Base-by-base conservation (phyloP, 2,888 invertebrate species). In the Lasioglossum pauxillum region DNA sequence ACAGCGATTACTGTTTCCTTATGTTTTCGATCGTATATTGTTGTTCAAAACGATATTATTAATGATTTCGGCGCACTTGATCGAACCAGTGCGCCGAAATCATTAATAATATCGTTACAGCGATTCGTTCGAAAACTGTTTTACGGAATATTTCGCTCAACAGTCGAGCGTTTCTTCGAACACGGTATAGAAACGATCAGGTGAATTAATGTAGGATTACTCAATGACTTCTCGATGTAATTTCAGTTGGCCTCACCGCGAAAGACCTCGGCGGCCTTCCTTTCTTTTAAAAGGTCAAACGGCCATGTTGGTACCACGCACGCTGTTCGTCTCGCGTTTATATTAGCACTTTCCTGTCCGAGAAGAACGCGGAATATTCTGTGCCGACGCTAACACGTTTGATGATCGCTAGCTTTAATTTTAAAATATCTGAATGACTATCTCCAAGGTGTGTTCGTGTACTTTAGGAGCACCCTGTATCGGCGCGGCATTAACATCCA, bases 211-310 rank as follows among this genome's bases (percentile, higher is more conserved):
- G 23, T 31, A 31, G 23, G 53, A 64, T 80, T 77, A 75, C 64
- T 80, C 72, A 69, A 75, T 77, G 82, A 19, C 80, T 67, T 69
- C 78, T 75, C 69, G 83, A 85, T 84, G 89, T 82, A 83, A 84
- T 78, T 75, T 74, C 49, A 75, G 81, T 64, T 77, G 75, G 46
- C 64, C 79, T 84, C 78, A 41, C 73, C 41, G 75, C 53, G 83
- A 90, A 82, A 84, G 83, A 77, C 78, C 27, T 75, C 84, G 85
- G 74, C 89, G 91, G 93, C 92, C 93, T 93, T 93, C 93, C 93
- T 93, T 92, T 93, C 92, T 91, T 91, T 89, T 78, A 78, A 94
- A 94, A 94, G 93, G 94, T 94, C 94, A 94, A 92, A 92, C 92
- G 93, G 92, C 89, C 91, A 93, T 89, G 89, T 86, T 90, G 78